phyloP scores from a whole-genome alignment of 2,797 vertebrate genomes.

The Hybognathus amarus region DNA sequence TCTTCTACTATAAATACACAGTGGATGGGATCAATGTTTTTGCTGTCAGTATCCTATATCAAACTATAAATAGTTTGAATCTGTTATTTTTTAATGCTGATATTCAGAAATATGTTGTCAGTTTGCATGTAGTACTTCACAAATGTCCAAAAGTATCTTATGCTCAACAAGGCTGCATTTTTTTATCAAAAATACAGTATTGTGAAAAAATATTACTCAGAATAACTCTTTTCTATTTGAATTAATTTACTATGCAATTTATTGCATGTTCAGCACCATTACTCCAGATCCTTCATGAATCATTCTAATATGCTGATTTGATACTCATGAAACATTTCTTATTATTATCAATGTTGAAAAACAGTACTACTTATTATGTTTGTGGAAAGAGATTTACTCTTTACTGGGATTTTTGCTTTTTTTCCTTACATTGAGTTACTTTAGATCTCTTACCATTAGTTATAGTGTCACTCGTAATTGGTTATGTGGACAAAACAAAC shows the following conservation, averaged over 20 bases:
- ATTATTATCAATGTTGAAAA: not conserved
- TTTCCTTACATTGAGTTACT: conserved; percentile 50
- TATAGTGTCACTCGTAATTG: conserved; percentile 82
- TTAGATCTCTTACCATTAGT: conserved; percentile 87
- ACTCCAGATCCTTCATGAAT: not conserved
- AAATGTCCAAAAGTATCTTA: not conserved
- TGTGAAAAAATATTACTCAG: not conserved
- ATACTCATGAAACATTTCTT: not conserved
- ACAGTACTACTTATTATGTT: not conserved
- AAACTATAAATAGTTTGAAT: not conserved
- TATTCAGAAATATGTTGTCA: not conserved
- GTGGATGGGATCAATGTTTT: conserved; percentile 86
- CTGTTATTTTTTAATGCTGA: not conserved
- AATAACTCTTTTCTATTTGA: not conserved
- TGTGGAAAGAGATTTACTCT: not conserved
- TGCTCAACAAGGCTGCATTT: not conserved
- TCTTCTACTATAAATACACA: conserved; percentile 88
- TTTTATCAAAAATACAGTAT: not conserved
- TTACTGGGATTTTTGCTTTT: not conserved
- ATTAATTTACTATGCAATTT: not conserved
- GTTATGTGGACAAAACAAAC: conserved; percentile 84
- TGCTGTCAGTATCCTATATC: conserved; percentile 83
- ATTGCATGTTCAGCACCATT: not conserved
- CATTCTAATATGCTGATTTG: not conserved
- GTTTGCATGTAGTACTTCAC: conserved; percentile 3